phyloP scores from a whole-genome alignment of 2,113 vertebrate species.

The Coryphaenoides rupestris region DNA sequence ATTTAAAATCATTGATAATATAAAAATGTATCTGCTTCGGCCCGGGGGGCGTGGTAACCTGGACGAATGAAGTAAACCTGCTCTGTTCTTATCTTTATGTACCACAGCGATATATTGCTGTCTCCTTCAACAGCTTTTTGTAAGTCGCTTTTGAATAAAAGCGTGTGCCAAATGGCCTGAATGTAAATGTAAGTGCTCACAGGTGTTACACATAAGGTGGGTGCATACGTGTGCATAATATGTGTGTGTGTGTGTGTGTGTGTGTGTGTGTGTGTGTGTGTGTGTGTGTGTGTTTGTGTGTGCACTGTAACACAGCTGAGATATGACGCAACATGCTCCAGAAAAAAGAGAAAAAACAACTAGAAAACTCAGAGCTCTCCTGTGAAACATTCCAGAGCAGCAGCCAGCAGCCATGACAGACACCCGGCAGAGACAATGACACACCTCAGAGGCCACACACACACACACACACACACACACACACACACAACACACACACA shows the following conservation, averaged over 20 bases:
- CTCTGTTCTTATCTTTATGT: no score
- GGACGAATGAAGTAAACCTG: no score
- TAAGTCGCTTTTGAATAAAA: no score
- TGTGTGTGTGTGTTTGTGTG: background rate
- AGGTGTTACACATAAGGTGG: background rate
- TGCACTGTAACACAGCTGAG: constrained; percentile 20
- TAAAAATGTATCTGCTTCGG: no score
- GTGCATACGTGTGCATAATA: background rate
- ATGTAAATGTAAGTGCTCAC: no score
- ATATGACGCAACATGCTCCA: constrained; percentile 36
- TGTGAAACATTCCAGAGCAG: constrained; percentile 37
- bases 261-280: background rate
- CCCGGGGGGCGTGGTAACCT: no score
- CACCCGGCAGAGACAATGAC: constrained; percentile 13
- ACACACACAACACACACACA: background rate
- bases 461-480: constrained; percentile 3
- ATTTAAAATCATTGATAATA: no score
- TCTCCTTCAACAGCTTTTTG: no score
- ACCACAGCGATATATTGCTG: no score
- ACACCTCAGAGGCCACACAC: background rate
- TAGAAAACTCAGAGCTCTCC: background rate
- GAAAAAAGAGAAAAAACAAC: constrained; percentile 33
- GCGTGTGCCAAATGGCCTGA: no score
- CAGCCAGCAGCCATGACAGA: constrained; percentile 35
- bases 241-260: background rate